These are phyloP conservation scores for Indicator indicator DNA, from an alignment of 2,113 vertebrate species.

Conservation along the genomic window DNA sequence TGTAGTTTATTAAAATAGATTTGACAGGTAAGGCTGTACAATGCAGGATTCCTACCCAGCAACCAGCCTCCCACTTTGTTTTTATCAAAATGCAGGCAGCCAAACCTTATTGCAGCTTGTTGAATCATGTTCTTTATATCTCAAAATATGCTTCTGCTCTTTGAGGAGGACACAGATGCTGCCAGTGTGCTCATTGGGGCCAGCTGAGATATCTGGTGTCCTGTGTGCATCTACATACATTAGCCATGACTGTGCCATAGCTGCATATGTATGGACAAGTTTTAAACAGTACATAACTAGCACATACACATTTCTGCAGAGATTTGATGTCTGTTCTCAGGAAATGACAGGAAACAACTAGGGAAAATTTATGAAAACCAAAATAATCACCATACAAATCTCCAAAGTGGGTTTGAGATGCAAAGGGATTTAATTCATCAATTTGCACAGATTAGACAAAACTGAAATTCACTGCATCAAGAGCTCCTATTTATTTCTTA, in stretches of 20 bases:
- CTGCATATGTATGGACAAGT: background rate
- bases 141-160: background rate
- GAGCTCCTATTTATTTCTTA: conserved; percentile 72
- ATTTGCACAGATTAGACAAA: conserved; percentile 73
- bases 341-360: conserved; percentile 52
- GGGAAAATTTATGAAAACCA: conserved; percentile 56
- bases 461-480: conserved; percentile 71
- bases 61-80: background rate
- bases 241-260: background rate
- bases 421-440: conserved; percentile 72
- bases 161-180: background rate
- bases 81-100: background rate
- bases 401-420: conserved; percentile 69
- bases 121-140: background rate
- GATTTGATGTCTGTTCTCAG: background rate
- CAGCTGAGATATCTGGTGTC: background rate
- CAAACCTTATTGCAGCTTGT: background rate
- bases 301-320: background rate
- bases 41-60: fast-evolving
- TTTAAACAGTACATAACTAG: background rate
- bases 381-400: conserved; percentile 66
- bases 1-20: background rate
- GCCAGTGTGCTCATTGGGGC: background rate
- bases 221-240: background rate
- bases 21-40: background rate